Percentiles rank a stretch among this genome's conserved stretches.
Evolutionary conservation across 2,113 vertebrate genomes (phyloP).

Genomic region (Fulica atra): DNA sequence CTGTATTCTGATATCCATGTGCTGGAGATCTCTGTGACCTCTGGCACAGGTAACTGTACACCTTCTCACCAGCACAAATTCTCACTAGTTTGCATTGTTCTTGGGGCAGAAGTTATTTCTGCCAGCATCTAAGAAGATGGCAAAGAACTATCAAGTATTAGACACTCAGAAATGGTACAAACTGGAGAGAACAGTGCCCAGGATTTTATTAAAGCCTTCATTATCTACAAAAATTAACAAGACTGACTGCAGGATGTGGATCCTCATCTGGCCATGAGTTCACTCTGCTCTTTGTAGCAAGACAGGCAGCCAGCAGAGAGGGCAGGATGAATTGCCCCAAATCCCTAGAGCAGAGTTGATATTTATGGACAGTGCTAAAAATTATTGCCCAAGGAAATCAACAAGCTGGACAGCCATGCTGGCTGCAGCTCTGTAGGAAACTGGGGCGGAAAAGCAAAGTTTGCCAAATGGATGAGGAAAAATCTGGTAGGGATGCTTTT

Average conservation of each 20-base stretch:
- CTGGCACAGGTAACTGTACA: background rate
- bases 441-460: background rate
- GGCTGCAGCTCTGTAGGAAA: background rate
- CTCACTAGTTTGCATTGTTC: background rate
- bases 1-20: background rate
- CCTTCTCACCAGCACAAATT: background rate
- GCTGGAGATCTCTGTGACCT: background rate
- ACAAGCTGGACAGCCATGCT: background rate
- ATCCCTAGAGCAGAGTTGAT: slow-evolving; percentile 1
- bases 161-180: background rate
- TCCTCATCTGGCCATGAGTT: background rate
- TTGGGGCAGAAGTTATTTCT: background rate
- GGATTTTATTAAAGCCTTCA: background rate
- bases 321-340: background rate
- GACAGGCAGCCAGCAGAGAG: background rate
- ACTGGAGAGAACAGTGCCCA: background rate
- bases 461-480: slow-evolving; percentile 30
- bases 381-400: slow-evolving; percentile 35
- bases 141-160: background rate
- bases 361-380: slow-evolving; percentile 15
- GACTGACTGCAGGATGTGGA: background rate
- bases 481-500: background rate
- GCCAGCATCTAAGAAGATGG: background rate
- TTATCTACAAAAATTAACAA: background rate
- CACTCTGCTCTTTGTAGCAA: background rate